Base-by-base conservation (phyloP, 1,140 invertebrate genomes). In the Formica selysi region DNA sequence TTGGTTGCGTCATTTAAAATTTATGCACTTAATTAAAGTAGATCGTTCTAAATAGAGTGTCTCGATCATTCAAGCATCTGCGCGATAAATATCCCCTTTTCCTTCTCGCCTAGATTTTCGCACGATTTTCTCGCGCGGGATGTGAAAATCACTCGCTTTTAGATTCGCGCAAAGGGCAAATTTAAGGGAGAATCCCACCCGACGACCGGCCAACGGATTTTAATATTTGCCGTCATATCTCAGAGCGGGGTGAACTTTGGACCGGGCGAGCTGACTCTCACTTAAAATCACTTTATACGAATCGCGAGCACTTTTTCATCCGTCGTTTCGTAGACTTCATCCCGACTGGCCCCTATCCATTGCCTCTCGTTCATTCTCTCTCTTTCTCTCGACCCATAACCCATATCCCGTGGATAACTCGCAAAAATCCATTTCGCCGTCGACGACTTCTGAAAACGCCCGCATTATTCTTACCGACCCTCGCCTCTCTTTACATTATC, bases 201-300 rank as follows among this genome's bases (percentile, higher is more conserved):
- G 89, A 87, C 87, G 76, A 87, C 57, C 89, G 86, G 87, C 84
- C 81, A 88, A 85, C 80, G 84, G 91, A 93, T 93, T 93, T 93
- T 93, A 93, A 93, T 93, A 93, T 93, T 93, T 92, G 85, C 91
- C 88, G 71, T 90, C 92, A 93, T 93, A 93, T 93, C 88, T 93
- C 93, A 93, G 16, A 19, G 51, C 83, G 71, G 59, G 85, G 86
- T 64, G 84, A 93, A 92, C 85, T 92, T 92, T 89, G 32, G 68
- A 73, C 61, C 48, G 48, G 48, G 86, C 85, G 85, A 87, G 85
- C 83, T 70, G 83, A 73, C 88, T 91, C 91, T 92, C 91, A 88
- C 91, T 93, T 93, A 92, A 93, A 92, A 92, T 92, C 91, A 92
- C 91, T 93, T 93, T 91, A 91, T 92, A 90, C 89, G 87, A 89